Conservation (phyloP, 2,113 vertebrate genomes). For the Malurus alboscapulatus region DNA sequence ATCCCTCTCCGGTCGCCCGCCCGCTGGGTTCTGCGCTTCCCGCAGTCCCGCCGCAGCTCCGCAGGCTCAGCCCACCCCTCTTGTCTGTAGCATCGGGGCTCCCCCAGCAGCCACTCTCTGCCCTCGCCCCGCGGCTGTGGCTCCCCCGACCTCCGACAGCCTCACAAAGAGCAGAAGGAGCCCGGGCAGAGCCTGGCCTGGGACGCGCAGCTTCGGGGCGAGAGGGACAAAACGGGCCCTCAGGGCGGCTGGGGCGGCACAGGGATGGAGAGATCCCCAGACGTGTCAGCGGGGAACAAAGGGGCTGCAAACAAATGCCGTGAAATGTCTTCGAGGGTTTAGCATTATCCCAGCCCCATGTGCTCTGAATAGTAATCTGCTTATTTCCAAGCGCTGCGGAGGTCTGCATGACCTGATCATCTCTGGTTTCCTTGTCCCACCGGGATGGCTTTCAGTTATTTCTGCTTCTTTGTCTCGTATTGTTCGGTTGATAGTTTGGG, state of each 20-base stretch:
- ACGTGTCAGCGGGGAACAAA: not conserved
- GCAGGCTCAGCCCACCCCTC: not conserved
- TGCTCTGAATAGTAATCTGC: slow-evolving; percentile 46
- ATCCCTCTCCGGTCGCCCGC: not conserved
- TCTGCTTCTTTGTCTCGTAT: not conserved
- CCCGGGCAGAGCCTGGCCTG: not conserved
- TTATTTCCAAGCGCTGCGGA: not conserved
- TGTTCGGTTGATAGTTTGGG: not conserved
- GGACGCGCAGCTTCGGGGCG: not conserved
- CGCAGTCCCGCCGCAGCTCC: not conserved
- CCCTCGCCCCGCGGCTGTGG: not conserved
- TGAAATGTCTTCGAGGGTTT: not conserved
- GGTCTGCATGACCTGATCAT: not conserved
- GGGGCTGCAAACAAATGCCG: not conserved
- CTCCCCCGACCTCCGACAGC: not conserved
- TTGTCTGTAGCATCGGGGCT: not conserved
- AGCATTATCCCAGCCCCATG: not conserved
- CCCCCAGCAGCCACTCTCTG: not conserved
- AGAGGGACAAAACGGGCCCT: not conserved
- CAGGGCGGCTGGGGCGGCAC: not conserved
- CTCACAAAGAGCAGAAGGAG: not conserved
- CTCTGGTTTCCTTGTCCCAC: not conserved
- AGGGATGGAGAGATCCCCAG: not conserved
- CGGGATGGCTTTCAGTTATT: not conserved
- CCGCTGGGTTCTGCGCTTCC: no score